Base-by-base conservation (phyloP, 2,797 vertebrate genomes). In the Sebastes paucispinis region DNA sequence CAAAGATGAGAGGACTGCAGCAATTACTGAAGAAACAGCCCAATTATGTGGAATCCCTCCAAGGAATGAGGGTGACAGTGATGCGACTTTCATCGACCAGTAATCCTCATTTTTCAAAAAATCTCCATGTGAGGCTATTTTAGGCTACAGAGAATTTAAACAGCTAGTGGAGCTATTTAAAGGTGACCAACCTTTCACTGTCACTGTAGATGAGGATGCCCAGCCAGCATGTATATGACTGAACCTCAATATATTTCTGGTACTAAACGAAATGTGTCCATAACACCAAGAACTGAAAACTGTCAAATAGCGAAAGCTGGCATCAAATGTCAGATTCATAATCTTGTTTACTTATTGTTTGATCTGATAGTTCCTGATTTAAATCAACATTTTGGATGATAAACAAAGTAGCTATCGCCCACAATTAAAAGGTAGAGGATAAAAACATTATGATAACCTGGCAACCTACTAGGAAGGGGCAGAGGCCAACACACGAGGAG, bases 1-100 rank as follows among this genome's bases (percentile, higher is more conserved):
- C 75, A 79, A 81, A 81, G 77, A 86, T 82, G 67, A 83, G 71
- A 89, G 36, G 72, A 87, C 80, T 55, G 69, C 68, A 78, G 87
- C 85, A 89, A 89, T 91, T 89, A 90, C 79, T 79, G 81, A 47
- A 80, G 73, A 83, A 88, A 87, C 73, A 80, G 87, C 68, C 86
- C 89, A 91, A 89, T 91, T 92, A 87, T 75, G 68, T 74, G 73
- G 63, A 85, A 81, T 81, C 72, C 78, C 80, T 83, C 75, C 39
- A 57, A 88, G 86, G 79, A 84, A 74, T 58, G 36, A 72, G 58
- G 58, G 69, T 75, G 83, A 89, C 79, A 85, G 84, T 60, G 79
- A 87, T 84, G 75, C 9, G 16, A 65, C 79, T 81, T 84, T 70
- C 73, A 82, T 70, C 27, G 25, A 76, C 73, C 66, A 75, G 39